Base-by-base conservation (phyloP, 1,140 invertebrate genomes). In the Tachypleus tridentatus region DNA sequence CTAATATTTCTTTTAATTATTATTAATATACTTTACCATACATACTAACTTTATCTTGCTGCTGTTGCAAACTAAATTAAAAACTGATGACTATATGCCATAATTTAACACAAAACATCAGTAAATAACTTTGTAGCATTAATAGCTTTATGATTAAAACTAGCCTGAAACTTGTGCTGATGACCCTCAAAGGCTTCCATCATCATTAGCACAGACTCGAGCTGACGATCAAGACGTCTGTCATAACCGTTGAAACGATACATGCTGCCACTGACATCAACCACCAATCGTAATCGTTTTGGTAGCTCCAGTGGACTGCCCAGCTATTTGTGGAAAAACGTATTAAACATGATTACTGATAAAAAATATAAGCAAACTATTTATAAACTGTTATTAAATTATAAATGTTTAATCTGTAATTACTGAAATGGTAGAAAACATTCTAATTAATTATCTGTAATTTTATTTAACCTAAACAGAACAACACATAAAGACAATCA, bases 251-350 rank as follows among this genome's bases (percentile, higher is more conserved):
- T 94, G 73, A 96, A 96, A 71, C 91, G 85, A 75, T 98, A 98
- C 94, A 97, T 98, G 65, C 91, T 94, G 3, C 93, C 94, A 51
- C 89, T 93, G 0, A 97, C 91, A 79, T 98, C 95, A 0, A 93
- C 85, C 4, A 97, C 83, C 0, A 98, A 78, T 65, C 88, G 83
- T n/a, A 98, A 80, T 29, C 87, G 77, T 76, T 98, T 98, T 1
- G 94, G 93, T 73, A 89, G 91, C 64, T 89, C 81, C 69, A 90
- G 88, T 6, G 87, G 67, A n/a, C 57, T 63, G 7, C 67, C 67
- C 4, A 68, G 29, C 29, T 29, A 2, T 29, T 1, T 29, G 29
- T 29, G 29, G 29, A 62, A 64, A 4, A 4, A n/a, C 1, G 51
- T 10, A 58, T 8, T 59, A n/a, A 58, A 9, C 47, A 11, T 10